These are phyloP conservation scores for Dolichoris vasculosae DNA, from an alignment of 1,140 invertebrate species.

Conservation along the genomic window DNA sequence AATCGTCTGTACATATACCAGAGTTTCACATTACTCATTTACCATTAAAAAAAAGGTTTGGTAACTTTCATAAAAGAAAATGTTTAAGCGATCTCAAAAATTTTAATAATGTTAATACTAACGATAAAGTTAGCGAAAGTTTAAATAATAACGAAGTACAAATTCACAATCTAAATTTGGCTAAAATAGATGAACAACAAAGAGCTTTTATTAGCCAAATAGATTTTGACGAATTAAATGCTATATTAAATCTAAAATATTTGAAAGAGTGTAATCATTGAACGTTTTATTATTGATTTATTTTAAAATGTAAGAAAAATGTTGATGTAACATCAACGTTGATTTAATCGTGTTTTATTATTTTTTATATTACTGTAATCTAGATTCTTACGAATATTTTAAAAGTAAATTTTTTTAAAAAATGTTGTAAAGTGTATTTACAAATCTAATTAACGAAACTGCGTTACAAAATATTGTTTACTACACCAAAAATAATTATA, in stretches of 20 bases:
- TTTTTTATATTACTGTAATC: conserved; percentile 38
- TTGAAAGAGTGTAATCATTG: conserved; percentile 31
- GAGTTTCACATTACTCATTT: not conserved
- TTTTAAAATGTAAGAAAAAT: conserved; percentile 32
- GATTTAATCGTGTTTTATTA: conserved; percentile 40
- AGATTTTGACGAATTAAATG: conserved; percentile 45
- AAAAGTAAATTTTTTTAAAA: conserved; percentile 17
- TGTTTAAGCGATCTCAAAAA: conserved; percentile 20
- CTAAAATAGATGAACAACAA: conserved; percentile 39
- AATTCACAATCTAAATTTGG: not conserved
- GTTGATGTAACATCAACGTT: conserved; percentile 38
- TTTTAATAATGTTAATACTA: not conserved
- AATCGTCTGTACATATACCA: not conserved
- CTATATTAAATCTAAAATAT: conserved; percentile 33
- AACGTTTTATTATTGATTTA: conserved; percentile 38
- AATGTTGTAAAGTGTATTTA: conserved; percentile 7
- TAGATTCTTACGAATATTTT: conserved; percentile 37
- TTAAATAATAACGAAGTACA: conserved; percentile 17
- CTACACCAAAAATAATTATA: not conserved
- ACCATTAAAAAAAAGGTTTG: conserved; percentile 37
- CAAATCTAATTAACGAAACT: not conserved
- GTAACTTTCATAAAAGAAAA: not conserved
- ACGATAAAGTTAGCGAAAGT: not conserved
- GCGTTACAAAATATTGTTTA: not conserved
- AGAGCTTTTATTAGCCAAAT: conserved; percentile 41